Base-by-base conservation (phyloP, 2,797 vertebrate species). In the Podarcis lilfordi region DNA sequence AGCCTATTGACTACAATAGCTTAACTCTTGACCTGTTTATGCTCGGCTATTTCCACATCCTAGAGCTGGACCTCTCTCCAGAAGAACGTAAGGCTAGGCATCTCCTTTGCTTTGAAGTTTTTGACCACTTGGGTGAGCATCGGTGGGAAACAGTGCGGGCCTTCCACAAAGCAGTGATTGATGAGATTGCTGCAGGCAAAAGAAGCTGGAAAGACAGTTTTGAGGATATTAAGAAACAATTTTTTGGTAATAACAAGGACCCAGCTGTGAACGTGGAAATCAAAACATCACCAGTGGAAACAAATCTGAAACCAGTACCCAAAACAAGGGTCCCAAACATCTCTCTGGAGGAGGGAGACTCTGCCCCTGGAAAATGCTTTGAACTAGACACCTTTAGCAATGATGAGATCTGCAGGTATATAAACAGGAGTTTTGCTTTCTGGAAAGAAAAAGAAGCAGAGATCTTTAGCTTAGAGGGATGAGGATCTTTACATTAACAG, bases 401-500 rank as follows among this genome's bases (percentile, higher is more conserved):
- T 23, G 98, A 98, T 5, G 99, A 99, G 87, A 98, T 99, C 66
- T 99, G 98, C 86, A 97, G 98, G 92, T 99, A 98, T 95, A 98
- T 99, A 11, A 97, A 98, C 91, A 97, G 98, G 4, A 99, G 99
- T 95, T 99, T 99, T 77, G 97, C 99, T 88, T 99, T 99, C 96
- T 99, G 99, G 99, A 99, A 99, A 95, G 98, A 99, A 93, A 99
- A 98, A 59, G 98, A 99, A 90, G 98, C 98, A 0, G 99, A 99
- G 96, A 98, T 99, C 94, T 99, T 99, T 97, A 96, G 97, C 94
- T 97, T 97, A 91, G 98, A 98, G 84, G 98, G 97, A 89, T 97
- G 94, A 96, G 82, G 69, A 21, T 5, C 3, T n/a, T 81, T 82
- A 43, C 78, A 82, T 77, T 69, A 78, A 74, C 15, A 40, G 11